These are phyloP conservation scores for Meloidogyne exigua DNA, from an alignment of 1,140 invertebrate genomes.

Conservation along the genomic window DNA sequence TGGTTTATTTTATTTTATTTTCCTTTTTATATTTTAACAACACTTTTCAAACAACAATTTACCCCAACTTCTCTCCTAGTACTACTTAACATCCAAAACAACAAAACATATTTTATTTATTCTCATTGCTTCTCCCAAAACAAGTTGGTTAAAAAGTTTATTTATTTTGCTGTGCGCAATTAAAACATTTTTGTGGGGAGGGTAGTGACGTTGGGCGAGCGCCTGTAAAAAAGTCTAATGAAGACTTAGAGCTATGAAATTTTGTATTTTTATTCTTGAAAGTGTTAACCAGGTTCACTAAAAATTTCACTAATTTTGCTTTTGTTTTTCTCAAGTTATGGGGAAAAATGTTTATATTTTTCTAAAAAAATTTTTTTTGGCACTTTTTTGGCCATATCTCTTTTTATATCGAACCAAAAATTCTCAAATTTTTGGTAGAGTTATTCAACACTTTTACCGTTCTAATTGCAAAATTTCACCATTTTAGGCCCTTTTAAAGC, in stretches of 20 bases:
- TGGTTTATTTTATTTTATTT: neutral
- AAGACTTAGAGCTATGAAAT: neutral
- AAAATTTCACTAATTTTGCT: neutral
- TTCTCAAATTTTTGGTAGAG: neutral
- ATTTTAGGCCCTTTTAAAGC: too few species aligned
- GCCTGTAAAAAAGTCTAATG: neutral
- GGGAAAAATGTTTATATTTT: neutral
- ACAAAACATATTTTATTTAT: neutral
- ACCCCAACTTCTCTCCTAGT: neutral
- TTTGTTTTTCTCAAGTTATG: neutral
- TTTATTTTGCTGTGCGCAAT: neutral
- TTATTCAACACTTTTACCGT: neutral
- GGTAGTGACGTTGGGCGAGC: neutral
- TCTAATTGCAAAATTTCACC: neutral
- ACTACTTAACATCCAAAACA: neutral
- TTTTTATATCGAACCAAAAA: neutral
- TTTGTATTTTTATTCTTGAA: neutral
- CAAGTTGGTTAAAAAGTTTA: neutral
- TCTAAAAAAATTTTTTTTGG: neutral
- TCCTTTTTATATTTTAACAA: neutral
- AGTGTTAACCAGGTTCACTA: neutral
- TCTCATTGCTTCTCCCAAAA: neutral
- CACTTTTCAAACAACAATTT: constrained; percentile 1
- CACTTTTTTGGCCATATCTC: neutral
- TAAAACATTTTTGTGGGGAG: neutral